phyloP scores from a whole-genome alignment of 2,888 invertebrate species.

The Dermolepida albohirtum region DNA sequence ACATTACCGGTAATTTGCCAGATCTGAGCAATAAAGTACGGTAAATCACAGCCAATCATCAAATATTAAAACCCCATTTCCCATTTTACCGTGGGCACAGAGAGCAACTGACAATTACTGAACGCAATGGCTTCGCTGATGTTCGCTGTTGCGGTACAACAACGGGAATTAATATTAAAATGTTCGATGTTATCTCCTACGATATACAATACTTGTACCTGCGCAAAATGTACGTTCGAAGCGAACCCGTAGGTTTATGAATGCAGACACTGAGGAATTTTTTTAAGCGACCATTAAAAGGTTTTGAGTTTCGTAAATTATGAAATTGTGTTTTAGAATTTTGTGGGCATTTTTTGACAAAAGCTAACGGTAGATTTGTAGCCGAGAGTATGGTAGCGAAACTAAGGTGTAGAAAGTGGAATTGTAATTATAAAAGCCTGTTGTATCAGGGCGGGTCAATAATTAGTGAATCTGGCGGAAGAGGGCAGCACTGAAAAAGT shows the following conservation, averaged over 20 bases:
- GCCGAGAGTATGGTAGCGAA: no score
- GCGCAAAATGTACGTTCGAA: neutral
- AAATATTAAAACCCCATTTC: conserved; percentile 49
- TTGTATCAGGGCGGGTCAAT: no score
- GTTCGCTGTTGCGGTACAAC: conserved; percentile 19
- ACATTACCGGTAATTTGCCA: conserved; percentile 49
- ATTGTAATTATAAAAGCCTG: no score
- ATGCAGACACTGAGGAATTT: neutral
- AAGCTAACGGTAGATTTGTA: no score
- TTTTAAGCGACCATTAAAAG: conserved; percentile 18
- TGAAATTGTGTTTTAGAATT: neutral
- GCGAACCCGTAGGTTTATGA: neutral
- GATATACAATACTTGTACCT: neutral
- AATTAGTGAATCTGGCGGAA: no score
- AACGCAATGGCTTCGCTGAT: conserved; percentile 26
- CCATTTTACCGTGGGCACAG: conserved; percentile 14
- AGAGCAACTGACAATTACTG: conserved; percentile 26
- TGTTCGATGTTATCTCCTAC: conserved; percentile 19
- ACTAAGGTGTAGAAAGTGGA: no score
- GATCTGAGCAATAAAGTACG: conserved; percentile 48
- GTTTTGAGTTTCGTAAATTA: conserved; percentile 1
- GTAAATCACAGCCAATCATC: conserved; percentile 50
- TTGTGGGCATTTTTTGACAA: neutral
- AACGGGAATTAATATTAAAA: conserved; percentile 33
- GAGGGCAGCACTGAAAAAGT: no score